These are phyloP conservation scores for Sycophila texana DNA, from an alignment of 2,888 invertebrate species.

Conservation along the genomic window DNA sequence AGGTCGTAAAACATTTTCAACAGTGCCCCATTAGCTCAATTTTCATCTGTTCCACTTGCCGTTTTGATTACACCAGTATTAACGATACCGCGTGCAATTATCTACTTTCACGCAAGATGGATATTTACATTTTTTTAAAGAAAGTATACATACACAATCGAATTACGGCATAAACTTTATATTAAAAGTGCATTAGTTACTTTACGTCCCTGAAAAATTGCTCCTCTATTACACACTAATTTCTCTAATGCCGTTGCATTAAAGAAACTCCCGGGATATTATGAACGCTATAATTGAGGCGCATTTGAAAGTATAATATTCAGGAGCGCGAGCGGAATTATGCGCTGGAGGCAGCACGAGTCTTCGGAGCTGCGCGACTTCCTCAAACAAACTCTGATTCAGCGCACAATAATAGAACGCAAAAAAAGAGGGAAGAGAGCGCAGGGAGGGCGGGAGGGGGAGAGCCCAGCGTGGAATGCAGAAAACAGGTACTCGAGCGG, in stretches of 20 bases:
- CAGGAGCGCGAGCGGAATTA: slow-evolving; percentile 22
- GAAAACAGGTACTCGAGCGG: slow-evolving; percentile 44
- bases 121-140: no score
- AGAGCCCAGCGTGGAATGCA: slow-evolving; percentile 29
- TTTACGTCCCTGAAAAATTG: not conserved
- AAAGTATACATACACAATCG: no score
- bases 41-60: no score
- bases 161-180: no score
- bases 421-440: not conserved
- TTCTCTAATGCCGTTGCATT: not conserved
- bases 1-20: no score
- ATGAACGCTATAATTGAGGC: slow-evolving; percentile 18
- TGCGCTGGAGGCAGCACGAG: not conserved
- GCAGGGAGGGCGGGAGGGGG: not conserved
- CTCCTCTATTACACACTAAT: not conserved
- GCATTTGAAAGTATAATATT: slow-evolving; percentile 43
- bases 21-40: no score
- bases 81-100: no score
- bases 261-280: not conserved
- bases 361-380: slow-evolving; percentile 31
- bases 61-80: no score
- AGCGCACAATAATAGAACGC: slow-evolving; percentile 39
- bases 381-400: slow-evolving; percentile 51
- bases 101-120: no score
- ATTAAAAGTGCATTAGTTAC: no score